Evolutionary conservation across 2,888 invertebrate genomes (phyloP), one percentile per base, ranked within the genome.

Genomic region (Clistopyga incitator): DNA sequence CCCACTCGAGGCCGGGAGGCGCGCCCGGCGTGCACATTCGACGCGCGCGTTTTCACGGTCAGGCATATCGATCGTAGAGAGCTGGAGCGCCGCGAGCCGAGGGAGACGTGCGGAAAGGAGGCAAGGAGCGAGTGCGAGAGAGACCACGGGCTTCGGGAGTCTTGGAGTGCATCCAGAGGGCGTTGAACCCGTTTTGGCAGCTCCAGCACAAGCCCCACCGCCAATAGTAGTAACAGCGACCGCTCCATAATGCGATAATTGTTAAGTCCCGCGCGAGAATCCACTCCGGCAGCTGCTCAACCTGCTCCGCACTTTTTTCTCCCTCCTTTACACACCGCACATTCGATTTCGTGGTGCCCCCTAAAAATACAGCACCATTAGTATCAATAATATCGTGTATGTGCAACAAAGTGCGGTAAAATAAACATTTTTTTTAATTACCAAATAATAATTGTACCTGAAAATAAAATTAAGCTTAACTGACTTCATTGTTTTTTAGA

Each of bases 31-130:
- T 90, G 91, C 90, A 90, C 90, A 90, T 90, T 90, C 91, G 84
- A 81, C 84, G 84, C 90, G 91, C 90, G 89, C 89, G 90, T 92
- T 93, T 93, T 93, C 93, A 93, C 93, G 93, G 93, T 93, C 93
- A 93, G 92, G 92, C 92, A 87, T 90, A 90, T 91, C 91, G 90
- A 91, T 91, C 91, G 88, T 78, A 68, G 68, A 29, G 64, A 56
- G 70, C 47, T 25, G 85, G 86, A 88, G 86, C 85, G 86, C 87
- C 29, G 47, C 59, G 71, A 81, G 81, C 67, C 71, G 86, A 88
- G 88, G 86, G 87, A 88, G 88, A 87, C 88, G 79, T 61, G 88
- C 88, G 71, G 61, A 71, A 61, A 45, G 65, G 38, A 13, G 45
- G 20, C n/a, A 76, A 76, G 50, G 67, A 38, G 65, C 11, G 67